Base-by-base conservation (phyloP, 2,113 vertebrate species). In the Lethenteron camtschaticum region DNA sequence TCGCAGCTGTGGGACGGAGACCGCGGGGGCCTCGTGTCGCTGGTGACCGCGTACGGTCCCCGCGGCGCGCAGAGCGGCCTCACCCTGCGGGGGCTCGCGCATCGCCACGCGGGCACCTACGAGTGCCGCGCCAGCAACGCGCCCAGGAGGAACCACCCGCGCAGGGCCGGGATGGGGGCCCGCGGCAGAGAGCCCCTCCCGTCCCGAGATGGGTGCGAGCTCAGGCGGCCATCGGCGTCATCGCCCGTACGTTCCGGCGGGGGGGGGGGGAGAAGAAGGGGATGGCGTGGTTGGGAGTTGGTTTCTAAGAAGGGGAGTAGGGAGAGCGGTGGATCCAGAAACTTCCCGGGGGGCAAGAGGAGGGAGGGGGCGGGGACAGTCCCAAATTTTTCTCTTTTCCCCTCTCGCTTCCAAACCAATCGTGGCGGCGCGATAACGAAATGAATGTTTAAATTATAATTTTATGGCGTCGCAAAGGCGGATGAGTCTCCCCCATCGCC, bases 61-160 rank as follows among this genome's bases (percentile, higher is more conserved):
- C 87, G 89, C 55, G 24, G 24, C 24, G 85, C 85, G 1, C 82
- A 85, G 72, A 96, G 91, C 74, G 79, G 80, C 73, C 78, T 95
- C 77, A 76, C 57, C 79, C 75, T 96, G 77, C 59, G 78, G 13
- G 77, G 81, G 76, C 86, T 96, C 75, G 73, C 74, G 2, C 24
- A 74, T 58, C 78, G 85, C 58, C 86, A 96, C 77, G 80, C 85
- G 0, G 91, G 91, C 76, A 89, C 77, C 2, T 96, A 92, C 0
- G 90, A 95, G 79, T 95, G 90, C 80, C 83, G 89, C 2, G 90
- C 91, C n/a, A 95, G 87, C 82, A 94, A 86, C 74, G 90, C 95
- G 79, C 91, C 89, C 0, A 84, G 90, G 75, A 87, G 88, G 79
- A 92, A 95, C 75, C 84, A 88, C 24, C 24, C 24, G 24, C 24